phyloP scores from a whole-genome alignment of 2,888 invertebrate species.

The Agrochola circellaris region DNA sequence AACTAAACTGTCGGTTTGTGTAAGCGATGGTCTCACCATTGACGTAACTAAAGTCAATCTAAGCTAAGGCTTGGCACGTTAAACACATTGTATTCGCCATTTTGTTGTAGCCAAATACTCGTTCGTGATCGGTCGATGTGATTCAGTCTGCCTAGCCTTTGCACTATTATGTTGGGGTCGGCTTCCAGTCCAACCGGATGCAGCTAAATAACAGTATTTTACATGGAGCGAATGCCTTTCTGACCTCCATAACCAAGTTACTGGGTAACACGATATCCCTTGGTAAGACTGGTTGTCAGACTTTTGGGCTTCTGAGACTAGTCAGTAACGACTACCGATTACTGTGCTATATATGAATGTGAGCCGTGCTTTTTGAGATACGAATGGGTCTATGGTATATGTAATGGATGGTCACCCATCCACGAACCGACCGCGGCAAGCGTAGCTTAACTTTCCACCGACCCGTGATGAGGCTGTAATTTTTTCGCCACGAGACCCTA shows the following conservation, averaged over 20 bases:
- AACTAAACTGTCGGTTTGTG: slow-evolving; percentile 1
- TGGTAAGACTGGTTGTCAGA: neutral
- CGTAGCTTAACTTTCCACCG: neutral
- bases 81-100: neutral
- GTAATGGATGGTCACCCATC: neutral
- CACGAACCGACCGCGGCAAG: neutral
- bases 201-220: neutral
- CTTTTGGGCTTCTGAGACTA: too few relatives aligned
- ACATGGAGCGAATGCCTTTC: neutral
- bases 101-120: neutral
- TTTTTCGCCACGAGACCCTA: neutral
- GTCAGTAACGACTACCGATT: neutral
- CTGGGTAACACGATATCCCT: neutral
- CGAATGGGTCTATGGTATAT: neutral
- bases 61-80: neutral
- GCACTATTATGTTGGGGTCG: neutral
- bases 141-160: neutral
- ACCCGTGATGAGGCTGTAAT: too few relatives aligned
- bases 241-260: neutral
- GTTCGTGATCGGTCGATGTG: slow-evolving; percentile 13
- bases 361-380: neutral
- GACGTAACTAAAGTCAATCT: slow-evolving; percentile 1
- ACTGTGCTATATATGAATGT: too few relatives aligned
- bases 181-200: neutral
- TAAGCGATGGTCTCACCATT: neutral